A percentile compares a stretch with the other conserved stretches of the same genome.
Evolutionary conservation across 1,140 invertebrate species (phyloP).

Genomic region (Lasioglossum albipes): DNA sequence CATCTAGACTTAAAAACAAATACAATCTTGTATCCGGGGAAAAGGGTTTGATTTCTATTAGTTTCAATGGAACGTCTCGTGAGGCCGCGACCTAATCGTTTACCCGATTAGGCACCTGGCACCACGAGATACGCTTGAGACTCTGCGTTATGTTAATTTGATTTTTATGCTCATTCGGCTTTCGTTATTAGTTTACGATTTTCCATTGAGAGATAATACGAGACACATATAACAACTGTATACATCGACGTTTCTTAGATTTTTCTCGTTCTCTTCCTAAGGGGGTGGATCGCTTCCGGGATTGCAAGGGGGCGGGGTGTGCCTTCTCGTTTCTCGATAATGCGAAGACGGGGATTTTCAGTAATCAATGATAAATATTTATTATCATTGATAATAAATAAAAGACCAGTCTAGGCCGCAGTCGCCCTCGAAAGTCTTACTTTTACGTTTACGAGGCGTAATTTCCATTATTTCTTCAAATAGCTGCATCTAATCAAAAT

Average conservation of each 20-base stretch:
- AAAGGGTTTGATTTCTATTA: constrained; percentile 55
- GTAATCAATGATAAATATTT: too few species aligned
- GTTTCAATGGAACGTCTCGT: constrained; percentile 42
- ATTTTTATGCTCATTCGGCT: constrained; percentile 67
- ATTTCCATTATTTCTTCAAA: too few species aligned
- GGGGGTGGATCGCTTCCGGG: neutral
- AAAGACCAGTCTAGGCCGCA: too few species aligned
- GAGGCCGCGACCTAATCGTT: constrained; percentile 36
- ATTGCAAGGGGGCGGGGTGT: too few species aligned
- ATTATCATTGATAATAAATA: too few species aligned
- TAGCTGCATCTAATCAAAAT: too few species aligned
- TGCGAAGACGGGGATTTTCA: too few species aligned
- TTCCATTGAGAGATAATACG: constrained; percentile 60
- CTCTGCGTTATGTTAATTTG: constrained; percentile 63
- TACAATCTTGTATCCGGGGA: constrained; percentile 57
- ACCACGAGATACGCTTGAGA: constrained; percentile 48
- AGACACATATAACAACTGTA: constrained; percentile 52
- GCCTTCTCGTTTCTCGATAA: too few species aligned
- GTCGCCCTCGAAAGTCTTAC: too few species aligned
- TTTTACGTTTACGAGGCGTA: too few species aligned
- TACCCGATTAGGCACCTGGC: constrained; percentile 11
- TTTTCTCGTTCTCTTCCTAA: constrained; percentile 14
- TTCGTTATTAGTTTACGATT: constrained; percentile 54
- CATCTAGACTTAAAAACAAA: constrained; percentile 64
- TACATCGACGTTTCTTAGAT: constrained; percentile 33